Conservation (phyloP, 2,888 invertebrate genomes). For the Stegana nigrithorax region DNA sequence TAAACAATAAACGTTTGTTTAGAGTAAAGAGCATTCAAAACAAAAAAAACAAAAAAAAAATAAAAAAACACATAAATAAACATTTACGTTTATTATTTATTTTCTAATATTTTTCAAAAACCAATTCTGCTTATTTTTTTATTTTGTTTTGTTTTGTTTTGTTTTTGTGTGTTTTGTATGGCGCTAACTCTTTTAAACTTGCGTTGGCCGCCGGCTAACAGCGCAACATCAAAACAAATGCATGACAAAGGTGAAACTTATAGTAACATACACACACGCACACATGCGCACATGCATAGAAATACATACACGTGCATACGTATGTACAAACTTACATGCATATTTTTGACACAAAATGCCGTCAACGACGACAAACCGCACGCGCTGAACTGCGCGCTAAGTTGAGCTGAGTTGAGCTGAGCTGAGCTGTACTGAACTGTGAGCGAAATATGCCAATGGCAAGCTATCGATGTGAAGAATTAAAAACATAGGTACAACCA, state of each 20-base stretch:
- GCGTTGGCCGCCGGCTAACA: constrained; percentile 32
- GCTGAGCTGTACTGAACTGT: too few species aligned
- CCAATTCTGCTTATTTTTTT: neutral
- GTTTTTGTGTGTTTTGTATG: neutral
- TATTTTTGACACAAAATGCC: constrained; percentile 51
- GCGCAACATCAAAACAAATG: constrained; percentile 59
- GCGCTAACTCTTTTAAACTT: neutral
- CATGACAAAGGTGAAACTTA: constrained; percentile 57
- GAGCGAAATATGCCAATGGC: constrained; percentile 48
- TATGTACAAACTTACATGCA: constrained; percentile 35
- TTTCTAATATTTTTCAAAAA: neutral
- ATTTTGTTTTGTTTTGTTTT: neutral
- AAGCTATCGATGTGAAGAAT: constrained; percentile 60
- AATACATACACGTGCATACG: neutral
- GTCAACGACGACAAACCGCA: constrained; percentile 31
- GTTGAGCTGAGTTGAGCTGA: too few species aligned
- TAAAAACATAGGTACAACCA: constrained; percentile 58
- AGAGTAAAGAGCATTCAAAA: neutral
- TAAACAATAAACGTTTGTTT: neutral
- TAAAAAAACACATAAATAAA: too few species aligned
- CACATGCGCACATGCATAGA: too few species aligned
- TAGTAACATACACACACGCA: constrained; percentile 29
- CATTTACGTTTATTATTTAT: too few species aligned
- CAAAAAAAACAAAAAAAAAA: too few species aligned
- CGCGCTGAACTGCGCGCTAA: too few species aligned